phyloP scores from a whole-genome alignment of 2,113 vertebrate genomes.

The Sialia sialis region DNA sequence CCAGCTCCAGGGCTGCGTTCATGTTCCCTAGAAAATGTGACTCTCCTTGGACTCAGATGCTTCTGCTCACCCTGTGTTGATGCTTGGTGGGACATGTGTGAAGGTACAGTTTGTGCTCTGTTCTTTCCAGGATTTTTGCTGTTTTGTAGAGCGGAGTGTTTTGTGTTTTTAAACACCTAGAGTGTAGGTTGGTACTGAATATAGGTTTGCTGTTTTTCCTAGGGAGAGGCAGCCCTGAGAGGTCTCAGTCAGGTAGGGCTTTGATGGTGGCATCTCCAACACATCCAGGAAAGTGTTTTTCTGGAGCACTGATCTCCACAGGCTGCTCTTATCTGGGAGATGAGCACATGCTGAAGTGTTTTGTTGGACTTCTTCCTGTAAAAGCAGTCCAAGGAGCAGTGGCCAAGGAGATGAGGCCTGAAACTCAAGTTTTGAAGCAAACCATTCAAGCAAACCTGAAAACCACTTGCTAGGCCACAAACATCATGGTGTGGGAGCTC shows the following conservation, averaged over 20 bases:
- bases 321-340: background rate
- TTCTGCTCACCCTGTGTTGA: background rate
- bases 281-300: background rate
- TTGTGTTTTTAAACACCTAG: background rate
- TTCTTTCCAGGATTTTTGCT: conserved; percentile 22
- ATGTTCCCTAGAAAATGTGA: background rate
- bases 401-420: background rate
- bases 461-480: background rate
- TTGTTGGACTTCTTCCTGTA: background rate
- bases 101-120: conserved; percentile 15
- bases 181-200: background rate
- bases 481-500: background rate
- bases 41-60: background rate
- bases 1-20: background rate
- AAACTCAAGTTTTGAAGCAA: background rate
- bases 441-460: background rate
- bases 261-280: background rate
- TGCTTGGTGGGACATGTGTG: background rate
- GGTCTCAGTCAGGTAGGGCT: background rate
- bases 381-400: background rate
- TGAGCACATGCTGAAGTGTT: background rate
- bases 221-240: background rate
- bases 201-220: background rate
- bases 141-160: background rate
- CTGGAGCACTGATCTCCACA: background rate